Conservation (phyloP, 2,888 invertebrate genomes). For the Seira sanloemensis region DNA sequence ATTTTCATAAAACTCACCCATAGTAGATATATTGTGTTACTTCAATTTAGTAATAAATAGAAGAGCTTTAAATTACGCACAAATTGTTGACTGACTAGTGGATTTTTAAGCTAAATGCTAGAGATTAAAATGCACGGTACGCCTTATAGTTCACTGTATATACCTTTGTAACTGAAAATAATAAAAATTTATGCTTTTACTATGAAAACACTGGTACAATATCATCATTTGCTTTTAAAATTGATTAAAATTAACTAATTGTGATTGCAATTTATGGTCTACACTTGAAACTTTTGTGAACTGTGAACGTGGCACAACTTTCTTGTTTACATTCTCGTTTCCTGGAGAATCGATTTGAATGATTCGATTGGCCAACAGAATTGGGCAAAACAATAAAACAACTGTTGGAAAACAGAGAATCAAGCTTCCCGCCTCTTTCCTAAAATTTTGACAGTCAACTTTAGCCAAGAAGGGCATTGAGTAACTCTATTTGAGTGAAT, state of each 20-base stretch:
- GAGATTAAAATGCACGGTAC: neutral
- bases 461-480: neutral
- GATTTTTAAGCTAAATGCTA: too few species aligned
- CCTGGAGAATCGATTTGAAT: neutral
- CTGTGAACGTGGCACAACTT: neutral
- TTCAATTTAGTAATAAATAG: neutral
- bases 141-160: too few species aligned
- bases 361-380: too few species aligned
- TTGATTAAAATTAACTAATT: too few species aligned
- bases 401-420: conserved; percentile 7
- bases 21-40: too few species aligned
- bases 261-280: too few species aligned
- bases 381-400: conserved; percentile 3
- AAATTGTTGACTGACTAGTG: too few species aligned
- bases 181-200: neutral
- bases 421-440: neutral
- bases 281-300: too few species aligned
- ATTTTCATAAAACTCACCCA: neutral
- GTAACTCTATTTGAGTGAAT: neutral
- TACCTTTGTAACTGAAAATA: neutral
- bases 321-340: neutral
- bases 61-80: neutral
- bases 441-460: conserved; percentile 13
- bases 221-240: neutral
- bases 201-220: neutral